These are phyloP conservation scores for Eristalinus aeneus DNA, from an alignment of 2,888 invertebrate genomes.

Conservation along the genomic window DNA sequence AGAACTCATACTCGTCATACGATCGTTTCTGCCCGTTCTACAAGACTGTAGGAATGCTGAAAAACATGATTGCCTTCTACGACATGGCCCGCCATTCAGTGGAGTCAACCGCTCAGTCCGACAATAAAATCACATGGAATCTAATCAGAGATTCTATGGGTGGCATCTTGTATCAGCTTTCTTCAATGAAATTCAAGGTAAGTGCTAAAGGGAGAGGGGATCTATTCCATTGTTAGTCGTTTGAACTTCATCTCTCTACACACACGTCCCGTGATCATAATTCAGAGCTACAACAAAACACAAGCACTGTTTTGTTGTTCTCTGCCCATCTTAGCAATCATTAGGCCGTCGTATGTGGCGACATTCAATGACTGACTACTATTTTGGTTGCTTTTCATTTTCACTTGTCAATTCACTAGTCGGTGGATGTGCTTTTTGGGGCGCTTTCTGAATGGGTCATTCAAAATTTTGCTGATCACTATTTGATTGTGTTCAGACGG, in stretches of 20 bases:
- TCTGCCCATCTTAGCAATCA: not conserved
- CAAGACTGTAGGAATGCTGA: slow-evolving; percentile 99
- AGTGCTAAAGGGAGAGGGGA: slow-evolving; percentile 42
- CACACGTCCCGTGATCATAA: not conserved
- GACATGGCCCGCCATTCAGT: slow-evolving; percentile 98
- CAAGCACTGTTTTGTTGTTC: not conserved
- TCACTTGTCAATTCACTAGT: not conserved
- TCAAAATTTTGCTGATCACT: not conserved
- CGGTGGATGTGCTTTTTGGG: not conserved
- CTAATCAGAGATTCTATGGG: slow-evolving; percentile 98
- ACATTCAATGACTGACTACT: not conserved
- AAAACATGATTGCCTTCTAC: slow-evolving; percentile 98
- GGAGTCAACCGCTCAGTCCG: slow-evolving; percentile 97
- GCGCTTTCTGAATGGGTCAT: not conserved
- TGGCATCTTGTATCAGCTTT: slow-evolving; percentile 96
- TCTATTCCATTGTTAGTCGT: slow-evolving; percentile 43
- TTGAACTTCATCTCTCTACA: not conserved
- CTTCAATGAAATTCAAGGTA: slow-evolving; percentile 99
- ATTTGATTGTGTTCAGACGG: not conserved
- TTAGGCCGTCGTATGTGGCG: not conserved
- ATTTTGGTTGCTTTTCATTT: not conserved
- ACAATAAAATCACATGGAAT: slow-evolving; percentile 99
- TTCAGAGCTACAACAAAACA: not conserved
- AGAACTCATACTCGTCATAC: slow-evolving; percentile 97
- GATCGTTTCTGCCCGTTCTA: slow-evolving; percentile 99